Evolutionary conservation across 2,797 vertebrate genomes (phyloP).

Genomic region (Bradypodion pumilum): DNA sequence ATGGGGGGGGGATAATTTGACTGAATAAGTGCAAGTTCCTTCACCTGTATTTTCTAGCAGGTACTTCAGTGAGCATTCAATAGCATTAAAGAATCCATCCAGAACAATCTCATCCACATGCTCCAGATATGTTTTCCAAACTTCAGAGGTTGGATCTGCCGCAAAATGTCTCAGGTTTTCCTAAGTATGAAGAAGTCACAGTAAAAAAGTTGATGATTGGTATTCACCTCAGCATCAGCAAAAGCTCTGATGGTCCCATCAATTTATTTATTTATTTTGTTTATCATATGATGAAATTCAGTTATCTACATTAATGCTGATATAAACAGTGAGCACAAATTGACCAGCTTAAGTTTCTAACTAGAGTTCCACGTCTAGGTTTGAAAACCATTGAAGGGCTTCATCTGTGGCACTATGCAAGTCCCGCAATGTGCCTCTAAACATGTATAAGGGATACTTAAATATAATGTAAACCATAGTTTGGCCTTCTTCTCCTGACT

Average conservation of each 20-base stretch:
- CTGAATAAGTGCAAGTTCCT: not conserved
- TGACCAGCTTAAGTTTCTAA: too few species aligned
- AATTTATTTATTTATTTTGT: too few species aligned
- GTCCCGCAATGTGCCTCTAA: too few species aligned
- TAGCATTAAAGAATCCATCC: constrained; percentile 87
- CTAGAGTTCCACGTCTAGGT: too few species aligned
- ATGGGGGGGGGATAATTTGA: not conserved
- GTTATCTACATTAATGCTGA: too few species aligned
- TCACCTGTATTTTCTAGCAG: constrained; percentile 92
- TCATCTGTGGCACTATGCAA: too few species aligned
- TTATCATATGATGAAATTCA: too few species aligned
- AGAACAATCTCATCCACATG: constrained; percentile 90
- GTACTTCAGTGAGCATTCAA: constrained; percentile 88
- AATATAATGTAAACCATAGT: too few species aligned
- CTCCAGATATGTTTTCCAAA: constrained; percentile 88
- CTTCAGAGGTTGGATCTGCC: constrained; percentile 77
- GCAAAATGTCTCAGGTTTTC: constrained; percentile 84
- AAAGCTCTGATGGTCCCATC: not conserved
- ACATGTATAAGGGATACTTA: too few species aligned
- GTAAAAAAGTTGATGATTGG: constrained; percentile 6
- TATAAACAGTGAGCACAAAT: too few species aligned
- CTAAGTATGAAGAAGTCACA: constrained; percentile 70
- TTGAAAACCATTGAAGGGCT: too few species aligned
- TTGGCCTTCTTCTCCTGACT: too few species aligned
- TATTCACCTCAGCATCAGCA: not conserved